Conservation (phyloP, 2,888 invertebrate species). For the Andrena trimmerana region DNA sequence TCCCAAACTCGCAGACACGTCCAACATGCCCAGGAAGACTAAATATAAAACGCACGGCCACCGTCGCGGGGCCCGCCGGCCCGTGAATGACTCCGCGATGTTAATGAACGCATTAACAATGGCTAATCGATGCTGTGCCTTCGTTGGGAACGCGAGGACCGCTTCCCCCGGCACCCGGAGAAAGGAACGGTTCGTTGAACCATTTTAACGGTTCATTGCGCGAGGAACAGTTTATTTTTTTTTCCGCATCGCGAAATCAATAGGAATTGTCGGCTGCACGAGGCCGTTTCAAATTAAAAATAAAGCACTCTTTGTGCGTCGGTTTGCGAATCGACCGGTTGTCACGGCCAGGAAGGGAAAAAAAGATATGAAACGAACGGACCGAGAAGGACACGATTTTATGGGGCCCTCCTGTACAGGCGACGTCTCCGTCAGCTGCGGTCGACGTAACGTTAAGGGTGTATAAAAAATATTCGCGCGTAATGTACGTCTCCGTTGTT, state of each 20-base stretch:
- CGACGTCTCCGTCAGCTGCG: neutral
- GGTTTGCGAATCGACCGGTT: conserved; percentile 28
- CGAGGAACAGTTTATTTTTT: conserved; percentile 27
- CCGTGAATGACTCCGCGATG: conserved; percentile 3
- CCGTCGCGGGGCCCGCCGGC: conserved; percentile 11
- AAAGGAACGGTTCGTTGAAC: conserved; percentile 48
- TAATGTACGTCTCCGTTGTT: too few relatives aligned
- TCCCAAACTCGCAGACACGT: conserved; percentile 33
- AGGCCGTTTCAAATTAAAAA: conserved; percentile 33
- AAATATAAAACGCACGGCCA: conserved; percentile 42
- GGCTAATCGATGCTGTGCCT: conserved; percentile 45
- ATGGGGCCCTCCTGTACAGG: neutral
- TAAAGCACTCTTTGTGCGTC: conserved; percentile 11
- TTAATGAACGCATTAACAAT: conserved; percentile 45
- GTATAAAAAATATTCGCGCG: too few relatives aligned
- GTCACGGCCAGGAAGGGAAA: conserved; percentile 30
- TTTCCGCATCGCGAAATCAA: conserved; percentile 1
- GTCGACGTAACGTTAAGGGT: neutral
- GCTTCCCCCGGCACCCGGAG: conserved; percentile 21
- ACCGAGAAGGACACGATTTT: conserved; percentile 10
- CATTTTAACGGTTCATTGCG: conserved; percentile 35
- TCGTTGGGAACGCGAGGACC: conserved; percentile 22
- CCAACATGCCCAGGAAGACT: conserved; percentile 17
- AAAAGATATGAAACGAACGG: neutral
- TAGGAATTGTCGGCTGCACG: conserved; percentile 32